Base-by-base conservation (phyloP, 2,113 vertebrate genomes). In the Gracilinanus agilis region DNA sequence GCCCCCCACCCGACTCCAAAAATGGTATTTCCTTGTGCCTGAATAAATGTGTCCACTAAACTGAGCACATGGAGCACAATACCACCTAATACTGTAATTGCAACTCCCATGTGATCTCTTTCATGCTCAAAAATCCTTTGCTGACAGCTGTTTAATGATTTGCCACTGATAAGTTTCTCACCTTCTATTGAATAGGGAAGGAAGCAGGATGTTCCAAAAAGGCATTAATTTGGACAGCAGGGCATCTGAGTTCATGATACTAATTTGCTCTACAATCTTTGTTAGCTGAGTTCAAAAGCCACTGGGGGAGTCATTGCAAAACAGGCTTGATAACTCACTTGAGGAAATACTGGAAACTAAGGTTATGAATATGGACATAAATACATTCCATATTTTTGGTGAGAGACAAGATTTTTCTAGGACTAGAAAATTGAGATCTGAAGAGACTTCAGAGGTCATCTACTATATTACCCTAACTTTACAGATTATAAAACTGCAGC, bases 151-250 rank as follows among this genome's bases (percentile, higher is more conserved):
- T 54, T 94, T 91, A 83, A 90, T 7, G 67, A n/a, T 34, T 91
- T 56, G 58, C 89, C 67, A 40, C 93, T 95, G 53, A 24, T 58
- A 95, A 92, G 55, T 93, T 90, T 93, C 94, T 94, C 54, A 91
- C 94, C 40, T 93, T 96, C 40, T 53, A 54, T 92, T 90, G 54
- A 96, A 94, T 91, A 96, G 53, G 90, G 11, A 44, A 94, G 53
- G 93, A 95, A 95, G 90, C 21, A 94, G 3, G 40, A 94, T 90
- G 40, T n/a, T 44, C 25, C 53, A 23, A 54, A 90, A 89, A 89
- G 75, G 34, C 58, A 58, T 6, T 61, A 94, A 94, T 94, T 96
- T 95, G 34, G 24, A 92, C 95, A 92, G 56, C 25, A 56, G n/a
- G 67, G 9, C 34, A 49, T 94, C 44, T 94, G 58, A 95, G n/a